Base-by-base conservation (phyloP, 2,113 vertebrate genomes). In the Saiga tatarica region DNA sequence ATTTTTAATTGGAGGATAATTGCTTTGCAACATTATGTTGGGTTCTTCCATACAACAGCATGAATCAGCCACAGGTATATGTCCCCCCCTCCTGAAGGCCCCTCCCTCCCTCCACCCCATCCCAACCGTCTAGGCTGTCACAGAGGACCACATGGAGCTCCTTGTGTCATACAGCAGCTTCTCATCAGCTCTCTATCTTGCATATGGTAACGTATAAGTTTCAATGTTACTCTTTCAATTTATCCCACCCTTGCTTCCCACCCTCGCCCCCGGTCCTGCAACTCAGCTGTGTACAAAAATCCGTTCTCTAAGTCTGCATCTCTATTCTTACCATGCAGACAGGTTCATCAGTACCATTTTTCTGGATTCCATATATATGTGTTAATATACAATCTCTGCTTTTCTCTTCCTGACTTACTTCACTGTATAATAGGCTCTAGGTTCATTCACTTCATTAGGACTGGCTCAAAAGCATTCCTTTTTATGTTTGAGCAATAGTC, bases 221-320 rank as follows among this genome's bases (percentile, higher is more conserved):
- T 71, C 64, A 42, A 42, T 42, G 42, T 42, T 42, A 42, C 42
- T 42, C 42, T 42, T 42, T 42, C 42, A 5, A 42, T 42, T 42
- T 42, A 42, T 42, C 42, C 42, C 6, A 42, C 42, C 42, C 42
- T 42, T 6, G 5, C 42, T 6, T 42, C 64, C 9, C 64, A 36
- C n/a, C 4, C 64, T 33, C 36, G 2, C n/a, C 64, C 17, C 8
- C 17, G 8, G 6, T 1, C 7, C 6, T 0, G 3, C 62, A n/a
- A 67, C 33, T 67, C 33, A 8, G 17, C 33, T 11, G 64, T 11
- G n/a, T 36, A n/a, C 64, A 67, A 19, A 36, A 67, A 36, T 21
- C n/a, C 1, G 1, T 36, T 36, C 64, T 36, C n/a, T 5, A 36
- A 36, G 64, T 36, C 64, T 21, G 8, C 64, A 10, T 36, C 8